Percentiles rank a stretch among this genome's conserved stretches.
Evolutionary conservation across 2,113 vertebrate genomes (phyloP).

Genomic region (Sapayoa aenigma): DNA sequence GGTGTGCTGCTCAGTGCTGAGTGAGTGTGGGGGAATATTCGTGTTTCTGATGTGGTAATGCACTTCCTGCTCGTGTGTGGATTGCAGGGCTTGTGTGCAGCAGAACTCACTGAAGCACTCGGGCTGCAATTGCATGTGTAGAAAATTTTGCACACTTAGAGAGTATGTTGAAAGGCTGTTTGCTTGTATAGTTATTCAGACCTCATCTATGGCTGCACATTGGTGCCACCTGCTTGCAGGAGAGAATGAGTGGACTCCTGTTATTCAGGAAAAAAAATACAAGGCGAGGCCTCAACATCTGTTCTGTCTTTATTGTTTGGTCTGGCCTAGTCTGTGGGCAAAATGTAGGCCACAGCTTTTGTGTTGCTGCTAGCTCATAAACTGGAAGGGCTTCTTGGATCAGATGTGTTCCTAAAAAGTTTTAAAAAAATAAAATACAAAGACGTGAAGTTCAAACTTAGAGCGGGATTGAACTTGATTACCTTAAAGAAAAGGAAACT

Average conservation of each 20-base stretch:
- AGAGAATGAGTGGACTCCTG: not conserved
- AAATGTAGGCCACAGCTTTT: slow-evolving; percentile 30
- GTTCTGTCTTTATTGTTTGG: slow-evolving; percentile 30
- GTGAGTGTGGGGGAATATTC: not conserved
- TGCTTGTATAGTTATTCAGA: slow-evolving; percentile 25
- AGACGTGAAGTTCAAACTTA: not conserved
- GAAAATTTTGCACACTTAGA: not conserved
- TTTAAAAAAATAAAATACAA: not conserved
- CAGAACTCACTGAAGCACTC: not conserved
- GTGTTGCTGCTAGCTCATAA: not conserved
- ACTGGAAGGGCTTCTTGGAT: not conserved
- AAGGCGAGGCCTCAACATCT: slow-evolving; percentile 48
- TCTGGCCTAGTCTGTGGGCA: not conserved
- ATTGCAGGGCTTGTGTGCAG: not conserved
- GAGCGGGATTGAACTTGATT: not conserved
- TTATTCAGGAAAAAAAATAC: not conserved
- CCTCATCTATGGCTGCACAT: slow-evolving; percentile 39
- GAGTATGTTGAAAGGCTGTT: not conserved
- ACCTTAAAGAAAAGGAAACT: not conserved
- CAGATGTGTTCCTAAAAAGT: not conserved
- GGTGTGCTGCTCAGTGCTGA: not conserved
- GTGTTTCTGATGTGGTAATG: not conserved
- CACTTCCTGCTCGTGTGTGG: not conserved
- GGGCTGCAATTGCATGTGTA: not conserved
- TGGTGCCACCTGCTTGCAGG: slow-evolving; percentile 58